Percentiles rank a stretch among this genome's conserved stretches.
Conservation (phyloP, 2,113 vertebrate species). For the Platycercus adscitus region DNA sequence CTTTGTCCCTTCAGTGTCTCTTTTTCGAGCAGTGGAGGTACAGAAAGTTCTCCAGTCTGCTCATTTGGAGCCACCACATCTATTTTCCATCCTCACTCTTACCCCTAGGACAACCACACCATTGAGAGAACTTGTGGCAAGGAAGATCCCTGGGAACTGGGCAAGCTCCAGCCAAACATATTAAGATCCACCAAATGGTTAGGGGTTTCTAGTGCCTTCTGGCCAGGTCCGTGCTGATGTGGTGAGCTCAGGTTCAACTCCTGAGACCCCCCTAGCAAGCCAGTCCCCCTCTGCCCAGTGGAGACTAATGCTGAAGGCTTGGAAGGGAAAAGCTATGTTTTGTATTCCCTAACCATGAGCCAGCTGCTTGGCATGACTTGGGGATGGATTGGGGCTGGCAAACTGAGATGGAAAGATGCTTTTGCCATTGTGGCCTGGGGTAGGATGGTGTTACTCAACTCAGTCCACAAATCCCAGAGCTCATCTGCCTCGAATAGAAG, state of each 20-base stretch:
- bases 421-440: not conserved
- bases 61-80: not conserved
- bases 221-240: not conserved
- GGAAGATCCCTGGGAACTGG: not conserved
- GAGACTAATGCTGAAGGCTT: not conserved
- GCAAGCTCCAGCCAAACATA: not conserved
- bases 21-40: not conserved
- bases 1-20: not conserved
- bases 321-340: not conserved
- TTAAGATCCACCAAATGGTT: not conserved
- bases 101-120: not conserved
- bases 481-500: constrained; percentile 31
- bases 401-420: constrained; percentile 4
- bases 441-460: constrained; percentile 31
- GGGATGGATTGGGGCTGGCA: not conserved
- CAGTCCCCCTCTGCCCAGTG: not conserved
- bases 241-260: not conserved
- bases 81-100: not conserved
- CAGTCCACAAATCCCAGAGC: constrained; percentile 32
- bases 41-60: not conserved
- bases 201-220: not conserved
- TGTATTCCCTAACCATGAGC: not conserved
- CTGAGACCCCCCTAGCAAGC: not conserved
- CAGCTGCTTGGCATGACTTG: not conserved
- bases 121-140: not conserved